These are phyloP conservation scores for Tiaroga cobitis DNA, from an alignment of 2,797 vertebrate genomes.

Conservation along the genomic window DNA sequence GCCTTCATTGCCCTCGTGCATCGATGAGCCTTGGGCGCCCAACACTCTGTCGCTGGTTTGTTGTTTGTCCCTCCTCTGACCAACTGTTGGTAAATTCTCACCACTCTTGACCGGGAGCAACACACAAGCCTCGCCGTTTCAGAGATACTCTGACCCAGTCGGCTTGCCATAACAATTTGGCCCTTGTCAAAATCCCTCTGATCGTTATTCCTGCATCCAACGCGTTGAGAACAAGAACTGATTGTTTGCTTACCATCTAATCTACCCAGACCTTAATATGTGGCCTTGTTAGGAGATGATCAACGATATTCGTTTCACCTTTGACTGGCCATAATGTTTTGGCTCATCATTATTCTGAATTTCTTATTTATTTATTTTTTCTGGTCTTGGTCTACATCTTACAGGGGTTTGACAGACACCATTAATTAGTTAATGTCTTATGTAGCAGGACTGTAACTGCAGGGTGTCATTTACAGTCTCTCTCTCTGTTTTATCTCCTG, in stretches of 20 bases:
- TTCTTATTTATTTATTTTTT: neutral
- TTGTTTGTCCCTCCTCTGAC: neutral
- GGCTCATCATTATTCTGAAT: neutral
- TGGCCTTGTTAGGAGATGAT: neutral
- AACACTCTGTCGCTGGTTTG: neutral
- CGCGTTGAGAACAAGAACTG: neutral
- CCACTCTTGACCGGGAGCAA: neutral
- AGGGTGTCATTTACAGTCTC: conserved; percentile 62
- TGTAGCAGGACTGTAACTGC: conserved; percentile 68
- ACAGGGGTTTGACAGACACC: neutral
- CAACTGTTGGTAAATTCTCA: neutral
- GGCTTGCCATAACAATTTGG: neutral
- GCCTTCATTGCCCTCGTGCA: too few species aligned
- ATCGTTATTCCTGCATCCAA: neutral
- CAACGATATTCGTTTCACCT: neutral
- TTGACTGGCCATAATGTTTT: neutral
- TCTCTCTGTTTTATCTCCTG: conserved; percentile 65
- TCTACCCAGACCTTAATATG: neutral
- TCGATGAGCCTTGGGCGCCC: too few species aligned
- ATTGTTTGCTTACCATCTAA: neutral
- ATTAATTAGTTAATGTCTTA: conserved; percentile 24
- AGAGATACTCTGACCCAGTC: neutral
- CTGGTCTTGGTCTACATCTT: neutral
- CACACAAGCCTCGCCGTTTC: neutral
- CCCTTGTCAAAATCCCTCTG: neutral